Base-by-base conservation (phyloP, 1,140 invertebrate genomes). In the Drosophila navojoa region DNA sequence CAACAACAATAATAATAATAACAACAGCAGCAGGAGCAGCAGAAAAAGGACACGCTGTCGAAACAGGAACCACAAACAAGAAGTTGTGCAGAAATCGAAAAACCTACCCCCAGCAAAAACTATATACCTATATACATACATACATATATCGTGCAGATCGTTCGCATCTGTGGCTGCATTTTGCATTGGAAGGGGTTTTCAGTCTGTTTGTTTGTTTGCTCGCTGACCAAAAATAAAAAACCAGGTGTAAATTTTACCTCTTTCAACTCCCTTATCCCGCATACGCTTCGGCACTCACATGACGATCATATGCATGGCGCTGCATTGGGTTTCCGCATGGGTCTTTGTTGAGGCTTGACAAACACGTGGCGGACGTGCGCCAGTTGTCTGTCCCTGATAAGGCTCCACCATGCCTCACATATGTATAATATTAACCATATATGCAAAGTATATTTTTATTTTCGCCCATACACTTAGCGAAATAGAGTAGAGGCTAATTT, bases 191-290 rank as follows among this genome's bases (percentile, higher is more conserved):
- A 89, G 76, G 79, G 79, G 77, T 89, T 75, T 68, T 57, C 29
- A 60, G 29, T 60, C 79, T 63, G 74, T 38, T 38, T 38, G 74
- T 85, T 71, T 86, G 77, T 79, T 89, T 85, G 57, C 50, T 47
- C 45, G 89, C 89, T 76, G 84, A 81, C 87, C 79, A n/a, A 52
- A 52, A 29, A 52, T 27, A 52, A 54, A 54, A 5, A 53, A 35
- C 89, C 89, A 91, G 89, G 89, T 91, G 89, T 91, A 91, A 91
- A 91, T 81, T 90, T 32, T 52, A 35, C 52, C 35, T 59, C n/a
- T 25, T 42, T n/a, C 29, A 27, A 44, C 44, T 53, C 10, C n/a
- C 53, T 53, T 27, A 35, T 49, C 59, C 15, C 16, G 54, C 40
- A 25, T 54, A 35, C 54, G 68, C 52, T 55, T 67, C 64, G 6